Percentiles rank a stretch among this genome's conserved stretches.
These are phyloP conservation scores for Drosophila nasuta DNA, from an alignment of 1,140 invertebrate species.

Conservation along the genomic window DNA sequence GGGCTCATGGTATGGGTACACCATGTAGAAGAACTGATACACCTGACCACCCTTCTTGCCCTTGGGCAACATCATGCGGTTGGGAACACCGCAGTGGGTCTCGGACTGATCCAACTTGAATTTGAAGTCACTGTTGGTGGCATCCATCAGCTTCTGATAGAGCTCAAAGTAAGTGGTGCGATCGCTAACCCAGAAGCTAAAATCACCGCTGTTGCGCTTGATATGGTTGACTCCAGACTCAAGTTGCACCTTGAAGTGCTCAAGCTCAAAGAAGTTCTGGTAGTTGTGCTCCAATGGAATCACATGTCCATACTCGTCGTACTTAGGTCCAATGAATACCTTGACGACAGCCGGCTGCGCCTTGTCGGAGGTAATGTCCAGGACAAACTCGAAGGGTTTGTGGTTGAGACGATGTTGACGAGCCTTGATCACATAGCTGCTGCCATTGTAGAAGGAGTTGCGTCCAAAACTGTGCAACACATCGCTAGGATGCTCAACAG, in stretches of 20 bases:
- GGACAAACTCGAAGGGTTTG: conserved; percentile 87
- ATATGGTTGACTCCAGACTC: conserved; percentile 69
- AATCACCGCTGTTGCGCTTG: conserved; percentile 75
- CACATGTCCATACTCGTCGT: conserved; percentile 85
- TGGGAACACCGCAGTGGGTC: conserved; percentile 87
- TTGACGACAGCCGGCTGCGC: conserved; percentile 86
- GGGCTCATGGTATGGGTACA: conserved; percentile 86
- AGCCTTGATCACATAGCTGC: conserved; percentile 86
- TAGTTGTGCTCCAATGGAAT: conserved; percentile 76
- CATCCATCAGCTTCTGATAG: conserved; percentile 80
- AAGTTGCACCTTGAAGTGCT: conserved; percentile 77
- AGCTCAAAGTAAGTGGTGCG: conserved; percentile 79
- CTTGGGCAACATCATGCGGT: conserved; percentile 88
- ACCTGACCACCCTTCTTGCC: conserved; percentile 88
- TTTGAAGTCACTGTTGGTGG: conserved; percentile 85
- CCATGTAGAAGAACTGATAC: conserved; percentile 88
- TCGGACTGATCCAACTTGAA: conserved; percentile 86
- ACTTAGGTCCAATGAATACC: conserved; percentile 87
- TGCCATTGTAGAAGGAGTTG: conserved; percentile 88
- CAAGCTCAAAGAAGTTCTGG: conserved; percentile 83
- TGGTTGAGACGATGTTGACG: conserved; percentile 87
- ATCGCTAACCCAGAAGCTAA: conserved; percentile 75
- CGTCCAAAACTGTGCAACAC: conserved; percentile 86
- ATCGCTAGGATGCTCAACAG: conserved; percentile 43
- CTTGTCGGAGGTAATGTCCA: conserved; percentile 86